These are phyloP conservation scores for Zaprionus gabonicus DNA, from an alignment of 1,140 invertebrate species.

Conservation along the genomic window DNA sequence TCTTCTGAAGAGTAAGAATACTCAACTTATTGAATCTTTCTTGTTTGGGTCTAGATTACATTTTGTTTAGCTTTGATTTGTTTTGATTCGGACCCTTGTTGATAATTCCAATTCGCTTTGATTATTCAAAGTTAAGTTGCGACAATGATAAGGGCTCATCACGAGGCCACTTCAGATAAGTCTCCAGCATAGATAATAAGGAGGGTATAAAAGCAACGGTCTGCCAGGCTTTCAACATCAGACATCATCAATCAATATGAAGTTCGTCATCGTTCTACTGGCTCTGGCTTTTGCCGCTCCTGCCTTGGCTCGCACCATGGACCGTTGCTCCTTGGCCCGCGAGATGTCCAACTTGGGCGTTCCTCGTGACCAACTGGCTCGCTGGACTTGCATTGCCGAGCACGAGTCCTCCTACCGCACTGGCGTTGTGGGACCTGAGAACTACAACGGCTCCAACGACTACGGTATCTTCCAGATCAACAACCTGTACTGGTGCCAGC, in stretches of 20 bases:
- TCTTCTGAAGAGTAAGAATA: neutral
- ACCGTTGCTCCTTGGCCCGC: constrained; percentile 74
- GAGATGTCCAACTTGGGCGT: constrained; percentile 75
- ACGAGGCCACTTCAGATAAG: constrained; percentile 37
- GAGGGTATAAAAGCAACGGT: constrained; percentile 47
- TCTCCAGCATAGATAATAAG: constrained; percentile 34
- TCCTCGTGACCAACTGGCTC: constrained; percentile 58
- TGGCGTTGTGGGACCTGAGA: constrained; percentile 55
- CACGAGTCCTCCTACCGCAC: constrained; percentile 71
- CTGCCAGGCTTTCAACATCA: constrained; percentile 36
- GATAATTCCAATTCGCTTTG: constrained; percentile 4
- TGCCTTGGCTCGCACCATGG: constrained; percentile 67
- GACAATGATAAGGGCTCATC: constrained; percentile 22
- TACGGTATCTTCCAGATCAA: constrained; percentile 82
- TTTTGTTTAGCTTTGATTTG: constrained; percentile 1
- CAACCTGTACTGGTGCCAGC: constrained; percentile 75
- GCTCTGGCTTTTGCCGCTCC: constrained; percentile 64
- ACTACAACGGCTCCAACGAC: constrained; percentile 72
- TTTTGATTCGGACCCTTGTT: neutral
- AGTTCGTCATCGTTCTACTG: constrained; percentile 59
- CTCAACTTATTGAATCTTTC: neutral
- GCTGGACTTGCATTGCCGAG: constrained; percentile 71
- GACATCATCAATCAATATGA: constrained; percentile 51
- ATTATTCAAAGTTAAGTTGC: constrained; percentile 9
- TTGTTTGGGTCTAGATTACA: constrained; percentile 1